Conservation (phyloP, 2,888 invertebrate genomes). For the Phrixothrix hirtus region DNA sequence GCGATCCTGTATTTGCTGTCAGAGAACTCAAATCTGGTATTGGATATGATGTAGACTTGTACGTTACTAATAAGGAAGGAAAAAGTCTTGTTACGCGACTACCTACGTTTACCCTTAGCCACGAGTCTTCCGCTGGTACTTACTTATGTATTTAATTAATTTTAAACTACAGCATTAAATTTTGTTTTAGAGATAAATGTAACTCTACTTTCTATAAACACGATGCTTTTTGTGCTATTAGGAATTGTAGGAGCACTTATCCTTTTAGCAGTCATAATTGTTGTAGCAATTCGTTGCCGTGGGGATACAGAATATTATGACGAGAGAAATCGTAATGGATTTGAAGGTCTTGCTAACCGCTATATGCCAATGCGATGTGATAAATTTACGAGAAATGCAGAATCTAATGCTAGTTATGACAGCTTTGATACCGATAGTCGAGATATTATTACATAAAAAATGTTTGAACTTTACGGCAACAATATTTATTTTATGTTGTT, state of each 20-base stretch:
- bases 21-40: slow-evolving; percentile 64
- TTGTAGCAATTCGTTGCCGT: slow-evolving; percentile 66
- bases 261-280: slow-evolving; percentile 68
- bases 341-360: slow-evolving; percentile 17
- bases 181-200: no score
- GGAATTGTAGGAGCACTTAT: slow-evolving; percentile 72
- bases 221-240: slow-evolving; percentile 72
- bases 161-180: no score
- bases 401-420: slow-evolving; percentile 24
- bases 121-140: slow-evolving; percentile 67
- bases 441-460: slow-evolving; percentile 17
- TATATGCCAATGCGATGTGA: slow-evolving; percentile 24
- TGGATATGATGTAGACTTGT: slow-evolving; percentile 65
- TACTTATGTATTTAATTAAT: no score
- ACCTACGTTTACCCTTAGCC: slow-evolving; percentile 66
- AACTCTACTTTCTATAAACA: slow-evolving; percentile 76
- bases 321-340: slow-evolving; percentile 14
- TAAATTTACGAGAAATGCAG: slow-evolving; percentile 18
- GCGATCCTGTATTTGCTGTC: slow-evolving; percentile 63
- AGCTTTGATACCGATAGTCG: slow-evolving; percentile 25
- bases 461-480: no score
- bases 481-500: no score
- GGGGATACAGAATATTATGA: slow-evolving; percentile 26
- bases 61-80: slow-evolving; percentile 68
- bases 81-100: slow-evolving; percentile 64